phyloP scores from a whole-genome alignment of 2,888 invertebrate species.

The Orthosia gothica region DNA sequence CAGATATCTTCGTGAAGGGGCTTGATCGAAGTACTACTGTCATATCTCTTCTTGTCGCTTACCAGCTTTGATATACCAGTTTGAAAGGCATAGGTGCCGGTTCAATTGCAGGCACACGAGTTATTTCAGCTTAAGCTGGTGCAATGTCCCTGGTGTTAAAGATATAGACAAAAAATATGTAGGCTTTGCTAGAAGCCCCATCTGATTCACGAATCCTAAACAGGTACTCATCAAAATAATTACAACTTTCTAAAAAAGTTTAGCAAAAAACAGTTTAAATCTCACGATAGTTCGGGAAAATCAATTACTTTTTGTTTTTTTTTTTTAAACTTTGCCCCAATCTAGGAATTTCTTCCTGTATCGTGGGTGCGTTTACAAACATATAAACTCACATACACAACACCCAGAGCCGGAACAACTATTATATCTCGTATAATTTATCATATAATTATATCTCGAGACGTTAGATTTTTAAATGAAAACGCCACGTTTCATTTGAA shows the following conservation, averaged over 20 bases:
- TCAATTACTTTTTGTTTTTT: too few species aligned
- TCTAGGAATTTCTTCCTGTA: too few species aligned
- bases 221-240: not conserved
- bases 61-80: not conserved
- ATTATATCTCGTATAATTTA: too few species aligned
- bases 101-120: not conserved
- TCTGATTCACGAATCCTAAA: too few species aligned
- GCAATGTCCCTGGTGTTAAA: too few species aligned
- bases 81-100: too few species aligned
- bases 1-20: not conserved
- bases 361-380: too few species aligned
- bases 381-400: too few species aligned
- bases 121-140: not conserved
- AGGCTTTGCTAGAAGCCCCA: not conserved
- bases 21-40: not conserved
- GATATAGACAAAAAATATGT: too few species aligned
- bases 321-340: too few species aligned
- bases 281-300: slow-evolving; percentile 12
- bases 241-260: slow-evolving; percentile 19
- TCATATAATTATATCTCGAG: not conserved
- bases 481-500: slow-evolving; percentile 24
- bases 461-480: not conserved
- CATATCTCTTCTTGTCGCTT: not conserved
- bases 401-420: too few species aligned
- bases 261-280: slow-evolving; percentile 26